These are phyloP conservation scores for Zoroaster sp. DNA, from an alignment of 53 echinoderm and acorn worm genomes.

Conservation along the genomic window DNA sequence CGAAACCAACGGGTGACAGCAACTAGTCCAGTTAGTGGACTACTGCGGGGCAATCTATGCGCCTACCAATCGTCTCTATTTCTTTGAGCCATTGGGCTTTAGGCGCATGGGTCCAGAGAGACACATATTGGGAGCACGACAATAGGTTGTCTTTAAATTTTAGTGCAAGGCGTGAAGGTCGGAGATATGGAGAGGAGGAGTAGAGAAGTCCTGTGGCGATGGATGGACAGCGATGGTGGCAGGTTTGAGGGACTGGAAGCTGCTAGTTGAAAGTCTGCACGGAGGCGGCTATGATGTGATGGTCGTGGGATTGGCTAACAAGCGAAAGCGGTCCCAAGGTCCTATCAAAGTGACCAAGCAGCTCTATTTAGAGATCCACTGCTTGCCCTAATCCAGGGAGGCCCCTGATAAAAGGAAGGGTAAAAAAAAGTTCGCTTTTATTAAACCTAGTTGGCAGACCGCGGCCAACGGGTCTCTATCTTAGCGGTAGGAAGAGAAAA, in stretches of 20 bases:
- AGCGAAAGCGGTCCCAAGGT: constrained; percentile 34
- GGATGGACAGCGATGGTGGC: constrained; percentile 33
- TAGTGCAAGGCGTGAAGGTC: no score
- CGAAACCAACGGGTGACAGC: no score
- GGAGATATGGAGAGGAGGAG: no score
- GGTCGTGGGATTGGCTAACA: constrained; percentile 33
- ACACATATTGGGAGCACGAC: no score
- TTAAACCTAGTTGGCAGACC: constrained; percentile 31
- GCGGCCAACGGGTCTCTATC: constrained; percentile 42
- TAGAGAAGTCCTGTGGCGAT: constrained; percentile 62
- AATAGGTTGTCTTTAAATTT: no score
- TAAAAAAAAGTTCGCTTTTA: constrained; percentile 32
- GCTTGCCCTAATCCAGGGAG: constrained; percentile 41
- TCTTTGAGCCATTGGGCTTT: no score
- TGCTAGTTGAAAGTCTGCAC: constrained; percentile 57
- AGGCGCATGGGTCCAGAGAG: no score
- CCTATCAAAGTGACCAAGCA: constrained; percentile 55
- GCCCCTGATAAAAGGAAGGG: constrained; percentile 57
- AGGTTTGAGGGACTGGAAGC: constrained; percentile 57
- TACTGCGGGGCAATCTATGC: no score
- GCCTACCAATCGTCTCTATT: no score
- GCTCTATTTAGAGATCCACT: constrained; percentile 58
- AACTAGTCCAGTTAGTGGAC: no score
- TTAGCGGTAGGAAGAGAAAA: constrained; percentile 36
- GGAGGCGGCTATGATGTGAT: constrained; percentile 53